Percentiles rank a stretch among this genome's conserved stretches.
phyloP scores from a whole-genome alignment of 1,140 invertebrate species.

The Lineus longissimus region DNA sequence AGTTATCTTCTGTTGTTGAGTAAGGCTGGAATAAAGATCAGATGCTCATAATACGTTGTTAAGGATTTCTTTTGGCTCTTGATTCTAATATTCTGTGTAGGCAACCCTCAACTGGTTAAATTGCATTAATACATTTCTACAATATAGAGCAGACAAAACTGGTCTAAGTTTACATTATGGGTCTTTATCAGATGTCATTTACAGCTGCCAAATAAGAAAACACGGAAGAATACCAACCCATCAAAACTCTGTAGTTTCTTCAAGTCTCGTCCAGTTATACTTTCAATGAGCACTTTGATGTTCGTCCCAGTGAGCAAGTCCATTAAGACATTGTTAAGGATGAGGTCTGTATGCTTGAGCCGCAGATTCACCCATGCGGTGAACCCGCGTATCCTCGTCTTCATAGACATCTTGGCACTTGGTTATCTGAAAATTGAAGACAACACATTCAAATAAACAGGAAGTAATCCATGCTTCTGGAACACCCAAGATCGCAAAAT shows the following conservation, averaged over 20 bases:
- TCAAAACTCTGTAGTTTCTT: constrained; percentile 46
- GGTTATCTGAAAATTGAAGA: not conserved
- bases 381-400: constrained; percentile 47
- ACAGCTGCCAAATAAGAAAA: too few species aligned
- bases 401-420: constrained; percentile 38
- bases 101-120: too few species aligned
- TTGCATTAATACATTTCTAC: too few species aligned
- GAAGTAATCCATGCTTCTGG: too few species aligned
- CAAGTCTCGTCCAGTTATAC: constrained; percentile 45
- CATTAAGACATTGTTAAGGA: constrained; percentile 49
- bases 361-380: constrained; percentile 52
- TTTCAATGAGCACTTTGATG: constrained; percentile 48
- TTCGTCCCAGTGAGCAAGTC: constrained; percentile 47
- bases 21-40: constrained; percentile 32
- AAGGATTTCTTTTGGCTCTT: too few species aligned
- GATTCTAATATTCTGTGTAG: too few species aligned
- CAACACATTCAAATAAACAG: too few species aligned
- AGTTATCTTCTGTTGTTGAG: constrained; percentile 47
- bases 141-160: too few species aligned
- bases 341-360: constrained; percentile 36
- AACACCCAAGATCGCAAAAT: too few species aligned
- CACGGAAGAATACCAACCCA: constrained; percentile 44
- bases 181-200: too few species aligned
- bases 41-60: not conserved
- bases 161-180: too few species aligned